phyloP scores from a whole-genome alignment of 2,113 vertebrate genomes.

The Conger conger region DNA sequence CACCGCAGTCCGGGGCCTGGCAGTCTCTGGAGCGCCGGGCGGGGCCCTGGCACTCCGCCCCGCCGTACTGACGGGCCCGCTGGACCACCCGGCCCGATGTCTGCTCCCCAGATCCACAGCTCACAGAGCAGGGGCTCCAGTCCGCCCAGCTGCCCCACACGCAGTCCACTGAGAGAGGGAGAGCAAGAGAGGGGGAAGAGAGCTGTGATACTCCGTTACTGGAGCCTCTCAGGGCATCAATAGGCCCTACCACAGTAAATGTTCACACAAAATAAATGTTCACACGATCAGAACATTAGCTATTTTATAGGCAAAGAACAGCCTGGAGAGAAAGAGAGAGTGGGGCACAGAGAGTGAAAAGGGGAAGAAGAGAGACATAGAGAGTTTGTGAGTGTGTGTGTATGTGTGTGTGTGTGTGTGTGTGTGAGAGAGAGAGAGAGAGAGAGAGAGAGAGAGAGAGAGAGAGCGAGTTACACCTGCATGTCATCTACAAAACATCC shows the following conservation, averaged over 20 bases:
- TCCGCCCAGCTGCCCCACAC: conserved; percentile 71
- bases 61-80: conserved; percentile 53
- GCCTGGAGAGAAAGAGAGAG: neutral
- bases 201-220: neutral
- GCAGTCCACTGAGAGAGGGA: conserved; percentile 61
- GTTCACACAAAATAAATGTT: too few relatives aligned
- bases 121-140: conserved; percentile 72
- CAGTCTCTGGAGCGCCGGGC: conserved; percentile 43
- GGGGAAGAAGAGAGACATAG: neutral
- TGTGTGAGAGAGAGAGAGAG: neutral
- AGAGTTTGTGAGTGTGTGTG: neutral
- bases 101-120: conserved; percentile 65
- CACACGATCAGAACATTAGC: too few relatives aligned
- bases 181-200: neutral
- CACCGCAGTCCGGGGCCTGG: conserved; percentile 61
- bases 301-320: too few relatives aligned
- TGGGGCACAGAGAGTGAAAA: neutral
- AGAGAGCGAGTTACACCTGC: neutral
- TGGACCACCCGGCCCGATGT: conserved; percentile 54
- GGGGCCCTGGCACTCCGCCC: conserved; percentile 59
- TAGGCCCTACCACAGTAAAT: too few relatives aligned
- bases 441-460: neutral
- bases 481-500: neutral
- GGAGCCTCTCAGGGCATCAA: too few relatives aligned
- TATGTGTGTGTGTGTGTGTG: neutral